These are phyloP conservation scores for Chrysolina americana DNA, from an alignment of 2,888 invertebrate genomes.

Conservation along the genomic window DNA sequence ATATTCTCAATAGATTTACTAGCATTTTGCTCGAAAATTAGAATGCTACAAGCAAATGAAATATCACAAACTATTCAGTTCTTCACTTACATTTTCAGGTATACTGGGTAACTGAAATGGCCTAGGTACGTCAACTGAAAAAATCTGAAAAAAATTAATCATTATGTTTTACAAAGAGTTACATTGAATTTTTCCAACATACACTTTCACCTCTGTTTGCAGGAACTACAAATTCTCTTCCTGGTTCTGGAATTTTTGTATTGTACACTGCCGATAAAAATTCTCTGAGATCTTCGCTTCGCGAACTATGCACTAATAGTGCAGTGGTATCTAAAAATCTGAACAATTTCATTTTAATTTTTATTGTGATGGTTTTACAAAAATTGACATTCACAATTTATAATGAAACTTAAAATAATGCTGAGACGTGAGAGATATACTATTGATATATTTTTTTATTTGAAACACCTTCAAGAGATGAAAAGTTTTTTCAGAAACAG, in stretches of 20 bases:
- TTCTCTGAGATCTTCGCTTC: conserved; percentile 73
- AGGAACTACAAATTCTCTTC: conserved; percentile 76
- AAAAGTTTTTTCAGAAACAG: too few relatives aligned
- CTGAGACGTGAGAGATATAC: too few relatives aligned
- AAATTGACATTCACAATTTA: too few relatives aligned
- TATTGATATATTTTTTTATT: too few relatives aligned
- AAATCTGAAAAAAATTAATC: conserved; percentile 75
- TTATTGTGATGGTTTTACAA: too few relatives aligned
- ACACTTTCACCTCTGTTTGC: conserved; percentile 75
- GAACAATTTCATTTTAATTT: conserved; percentile 3
- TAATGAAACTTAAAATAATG: too few relatives aligned
- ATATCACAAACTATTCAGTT: not conserved
- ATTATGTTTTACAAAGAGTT: not conserved
- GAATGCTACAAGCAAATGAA: too few relatives aligned
- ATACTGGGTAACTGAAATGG: conserved; percentile 91
- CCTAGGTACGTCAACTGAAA: conserved; percentile 84
- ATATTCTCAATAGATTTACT: too few relatives aligned
- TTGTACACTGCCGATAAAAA: conserved; percentile 80
- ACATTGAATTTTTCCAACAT: conserved; percentile 59
- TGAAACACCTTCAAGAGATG: too few relatives aligned
- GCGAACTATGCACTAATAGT: conserved; percentile 78
- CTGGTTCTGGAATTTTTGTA: conserved; percentile 79
- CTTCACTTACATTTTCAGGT: conserved; percentile 90
- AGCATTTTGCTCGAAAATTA: too few relatives aligned
- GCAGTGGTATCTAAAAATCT: conserved; percentile 88